A percentile compares a stretch with the other conserved stretches of the same genome.
Conservation (phyloP, 2,888 invertebrate species). For the Ormyrus thymus region DNA sequence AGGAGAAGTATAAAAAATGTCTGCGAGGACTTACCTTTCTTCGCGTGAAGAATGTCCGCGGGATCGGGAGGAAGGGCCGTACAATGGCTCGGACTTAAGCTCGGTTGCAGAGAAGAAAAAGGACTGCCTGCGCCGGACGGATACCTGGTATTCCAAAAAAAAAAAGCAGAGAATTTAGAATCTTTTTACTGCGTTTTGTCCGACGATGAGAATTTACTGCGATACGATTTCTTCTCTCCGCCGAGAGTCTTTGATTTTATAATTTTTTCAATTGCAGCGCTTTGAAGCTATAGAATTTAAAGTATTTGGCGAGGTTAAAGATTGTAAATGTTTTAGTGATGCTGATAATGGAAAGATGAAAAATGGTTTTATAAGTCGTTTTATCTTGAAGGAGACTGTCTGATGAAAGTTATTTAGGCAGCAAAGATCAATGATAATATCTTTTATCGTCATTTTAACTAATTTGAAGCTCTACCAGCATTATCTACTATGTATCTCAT, state of each 20-base stretch:
- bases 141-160: constrained; percentile 74
- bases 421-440: no score
- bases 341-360: no score
- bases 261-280: not conserved
- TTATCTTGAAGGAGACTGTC: no score
- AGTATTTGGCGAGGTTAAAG: not conserved
- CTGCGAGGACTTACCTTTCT: constrained; percentile 76
- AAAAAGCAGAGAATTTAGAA: constrained; percentile 19
- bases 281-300: not conserved
- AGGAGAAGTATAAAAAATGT: constrained; percentile 6
- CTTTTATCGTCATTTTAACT: no score
- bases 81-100: constrained; percentile 78
- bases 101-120: constrained; percentile 78
- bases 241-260: no score
- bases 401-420: no score
- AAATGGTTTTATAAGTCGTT: no score
- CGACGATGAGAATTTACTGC: not conserved
- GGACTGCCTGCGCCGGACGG: constrained; percentile 77
- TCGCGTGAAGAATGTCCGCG: constrained; percentile 77
- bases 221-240: not conserved
- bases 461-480: no score
- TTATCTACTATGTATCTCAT: no score
- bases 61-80: constrained; percentile 76
- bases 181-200: not conserved
- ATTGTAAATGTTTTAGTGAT: constrained; percentile 5